phyloP scores from a whole-genome alignment of 2,888 invertebrate genomes.

The Priocnemis perturbator region DNA sequence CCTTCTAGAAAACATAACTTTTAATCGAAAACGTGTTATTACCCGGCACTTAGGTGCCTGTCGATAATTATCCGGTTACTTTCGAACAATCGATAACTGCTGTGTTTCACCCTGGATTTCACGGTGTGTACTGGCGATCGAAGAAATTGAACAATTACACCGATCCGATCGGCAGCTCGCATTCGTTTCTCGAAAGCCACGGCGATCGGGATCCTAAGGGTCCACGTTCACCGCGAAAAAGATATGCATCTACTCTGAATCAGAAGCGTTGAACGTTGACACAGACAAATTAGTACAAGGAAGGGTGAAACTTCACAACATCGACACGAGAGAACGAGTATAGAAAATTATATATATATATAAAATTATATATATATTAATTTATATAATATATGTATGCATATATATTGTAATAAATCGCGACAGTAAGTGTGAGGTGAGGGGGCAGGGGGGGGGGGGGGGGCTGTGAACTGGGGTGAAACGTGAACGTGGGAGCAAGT shows the following conservation, averaged over 20 bases:
- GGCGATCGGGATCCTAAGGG: slow-evolving; percentile 1
- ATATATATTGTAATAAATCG: slow-evolving; percentile 1
- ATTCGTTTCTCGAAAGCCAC: slow-evolving; percentile 9
- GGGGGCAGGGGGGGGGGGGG: neutral
- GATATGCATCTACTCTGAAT: slow-evolving; percentile 24
- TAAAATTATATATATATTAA: neutral
- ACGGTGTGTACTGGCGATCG: neutral
- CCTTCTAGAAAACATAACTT: too few relatives aligned
- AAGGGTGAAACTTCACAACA: slow-evolving; percentile 52
- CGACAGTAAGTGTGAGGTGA: slow-evolving; percentile 1
- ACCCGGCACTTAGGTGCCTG: too few relatives aligned
- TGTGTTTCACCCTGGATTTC: neutral
- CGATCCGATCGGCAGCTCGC: slow-evolving; percentile 15
- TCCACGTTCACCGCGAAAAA: slow-evolving; percentile 9
- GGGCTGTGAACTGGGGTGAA: slow-evolving; percentile 10
- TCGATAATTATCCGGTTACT: too few relatives aligned
- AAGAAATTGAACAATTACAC: neutral
- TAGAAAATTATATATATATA: neutral
- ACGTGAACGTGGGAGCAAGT: slow-evolving; percentile 41
- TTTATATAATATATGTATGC: slow-evolving; percentile 2
- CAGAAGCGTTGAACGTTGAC: slow-evolving; percentile 25
- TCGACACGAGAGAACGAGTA: slow-evolving; percentile 32
- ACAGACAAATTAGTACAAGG: slow-evolving; percentile 22
- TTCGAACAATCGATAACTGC: too few relatives aligned
- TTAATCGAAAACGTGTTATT: too few relatives aligned